A percentile compares a stretch with the other conserved stretches of the same genome.
phyloP scores from a whole-genome alignment of 53 echinoderm and acorn worm species.

The Temnopleurus reevesii region DNA sequence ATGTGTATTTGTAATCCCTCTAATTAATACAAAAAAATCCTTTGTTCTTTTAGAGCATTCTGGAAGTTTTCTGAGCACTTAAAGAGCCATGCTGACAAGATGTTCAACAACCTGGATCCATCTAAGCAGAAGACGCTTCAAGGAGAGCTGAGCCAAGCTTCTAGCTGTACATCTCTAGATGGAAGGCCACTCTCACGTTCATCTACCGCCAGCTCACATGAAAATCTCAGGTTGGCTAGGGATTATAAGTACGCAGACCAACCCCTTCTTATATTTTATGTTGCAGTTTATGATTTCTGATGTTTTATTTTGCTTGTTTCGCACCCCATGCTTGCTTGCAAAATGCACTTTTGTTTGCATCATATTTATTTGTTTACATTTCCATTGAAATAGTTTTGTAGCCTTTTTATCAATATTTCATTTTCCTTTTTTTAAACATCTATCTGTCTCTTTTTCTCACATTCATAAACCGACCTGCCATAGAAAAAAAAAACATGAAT shows the following conservation, averaged over 20 bases:
- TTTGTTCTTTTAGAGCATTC: constrained; percentile 73
- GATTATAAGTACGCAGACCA: constrained; percentile 47
- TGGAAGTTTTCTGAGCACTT: constrained; percentile 96
- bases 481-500: too few species aligned
- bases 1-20: too few species aligned
- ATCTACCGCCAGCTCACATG: constrained; percentile 84
- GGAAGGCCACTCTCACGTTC: constrained; percentile 68
- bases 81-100: constrained; percentile 81
- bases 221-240: constrained; percentile 85
- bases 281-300: constrained; percentile 37
- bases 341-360: neutral
- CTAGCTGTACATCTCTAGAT: constrained; percentile 80
- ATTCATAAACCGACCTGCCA: neutral
- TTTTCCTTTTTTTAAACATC: neutral
- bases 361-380: neutral
- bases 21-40: too few species aligned
- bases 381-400: neutral
- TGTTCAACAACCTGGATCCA: constrained; percentile 80
- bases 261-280: neutral
- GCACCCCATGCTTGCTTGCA: constrained; percentile 27
- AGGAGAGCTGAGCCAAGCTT: constrained; percentile 88
- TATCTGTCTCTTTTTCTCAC: too few species aligned
- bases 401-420: neutral
- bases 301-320: constrained; percentile 42
- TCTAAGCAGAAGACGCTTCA: constrained; percentile 92